Conservation (phyloP, 2,113 vertebrate genomes). For the Callorhinus ursinus region DNA sequence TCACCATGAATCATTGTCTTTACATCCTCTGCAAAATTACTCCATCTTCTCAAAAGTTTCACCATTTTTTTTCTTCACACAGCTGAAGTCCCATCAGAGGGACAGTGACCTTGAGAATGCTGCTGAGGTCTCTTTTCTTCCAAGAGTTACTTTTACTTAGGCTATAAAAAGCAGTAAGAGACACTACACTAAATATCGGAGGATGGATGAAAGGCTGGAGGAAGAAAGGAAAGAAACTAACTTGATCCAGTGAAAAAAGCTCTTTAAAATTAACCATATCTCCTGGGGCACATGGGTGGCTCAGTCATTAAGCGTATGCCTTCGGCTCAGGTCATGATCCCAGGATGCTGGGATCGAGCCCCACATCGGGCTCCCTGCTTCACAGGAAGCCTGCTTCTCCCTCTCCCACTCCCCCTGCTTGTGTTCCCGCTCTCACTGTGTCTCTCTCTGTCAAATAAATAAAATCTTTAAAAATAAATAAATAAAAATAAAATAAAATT, state of each 20-base stretch:
- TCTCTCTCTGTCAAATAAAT: neutral
- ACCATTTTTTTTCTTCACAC: neutral
- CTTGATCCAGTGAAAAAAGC: neutral
- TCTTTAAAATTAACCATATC: constrained; percentile 34
- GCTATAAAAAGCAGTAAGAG: neutral
- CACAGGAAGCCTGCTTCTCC: neutral
- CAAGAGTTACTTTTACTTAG: neutral
- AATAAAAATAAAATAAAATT: no score
- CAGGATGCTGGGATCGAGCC: neutral
- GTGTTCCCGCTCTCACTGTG: neutral
- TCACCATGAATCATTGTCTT: neutral
- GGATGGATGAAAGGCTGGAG: neutral
- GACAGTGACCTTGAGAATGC: neutral
- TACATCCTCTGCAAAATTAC: neutral
- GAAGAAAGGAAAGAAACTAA: neutral
- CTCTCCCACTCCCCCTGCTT: neutral
- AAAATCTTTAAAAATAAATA: neutral
- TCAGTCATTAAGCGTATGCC: neutral
- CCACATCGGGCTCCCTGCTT: neutral
- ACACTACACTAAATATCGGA: neutral
- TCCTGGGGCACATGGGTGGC: neutral
- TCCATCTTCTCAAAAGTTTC: neutral
- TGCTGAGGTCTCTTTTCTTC: neutral
- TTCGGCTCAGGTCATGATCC: neutral
- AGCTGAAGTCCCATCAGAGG: neutral